Base-by-base conservation (phyloP, 2,888 invertebrate genomes). In the Cryptophagus acutangulus region DNA sequence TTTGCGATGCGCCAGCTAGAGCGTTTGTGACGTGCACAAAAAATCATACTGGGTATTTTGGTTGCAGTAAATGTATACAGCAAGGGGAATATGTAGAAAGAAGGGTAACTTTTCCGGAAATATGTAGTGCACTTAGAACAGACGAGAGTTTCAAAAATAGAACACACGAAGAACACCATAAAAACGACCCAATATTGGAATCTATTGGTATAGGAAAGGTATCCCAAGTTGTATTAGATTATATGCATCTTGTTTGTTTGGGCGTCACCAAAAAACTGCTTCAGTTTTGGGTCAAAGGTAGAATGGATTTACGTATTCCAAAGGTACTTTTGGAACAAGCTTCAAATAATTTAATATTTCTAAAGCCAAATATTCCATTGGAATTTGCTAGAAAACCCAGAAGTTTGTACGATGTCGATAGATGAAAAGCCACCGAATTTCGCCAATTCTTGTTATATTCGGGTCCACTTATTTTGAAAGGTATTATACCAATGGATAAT, bases 261-360 rank as follows among this genome's bases (percentile, higher is more conserved):
- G 51, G 54, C n/a, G 45, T 54, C 8, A 40, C 48, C 18, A 49
- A 48, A 40, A 42, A 45, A 41, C 39, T 53, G 10, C 37, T 52
- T 33, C 42, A 18, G 36, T 33, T 34, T 29, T 42, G 36, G 43
- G 26, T 31, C 15, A 20, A 36, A 12, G 45, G 45, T 16, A 38
- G 24, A 34, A 33, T 42, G 17, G 33, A 42, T 33, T 20, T 38
- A 28, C 30, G 41, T 33, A 34, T 42, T n/a, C 33, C 37, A 17
- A 25, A 36, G 26, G 33, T 17, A 14, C 24, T 33, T 13, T 25
- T 38, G 28, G 33, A 31, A 33, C 8, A 24, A 17, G 25, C 29
- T 12, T 16, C 24, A 16, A 13, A 41, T 15, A 38, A 28, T 17
- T 38, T 17, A 28, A 18, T 17, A 17, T 38, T 31, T 4, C 17